Evolutionary conservation across 2,797 vertebrate species (phyloP).

Genomic region (Gymnothorax reevesii): DNA sequence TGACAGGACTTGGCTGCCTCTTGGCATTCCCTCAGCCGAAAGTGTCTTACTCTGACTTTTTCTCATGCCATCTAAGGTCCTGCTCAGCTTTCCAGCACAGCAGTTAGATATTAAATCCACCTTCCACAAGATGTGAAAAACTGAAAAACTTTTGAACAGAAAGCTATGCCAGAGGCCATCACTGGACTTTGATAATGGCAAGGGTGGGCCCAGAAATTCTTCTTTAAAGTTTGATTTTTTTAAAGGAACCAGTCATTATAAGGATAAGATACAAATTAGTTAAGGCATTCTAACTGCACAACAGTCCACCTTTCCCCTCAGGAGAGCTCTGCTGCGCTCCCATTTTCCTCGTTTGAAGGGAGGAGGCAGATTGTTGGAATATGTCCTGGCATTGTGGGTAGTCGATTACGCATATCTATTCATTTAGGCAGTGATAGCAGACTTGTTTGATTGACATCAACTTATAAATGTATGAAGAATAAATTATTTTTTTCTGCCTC

Average conservation of each 20-base stretch:
- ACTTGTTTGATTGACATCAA: background rate
- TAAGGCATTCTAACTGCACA: background rate
- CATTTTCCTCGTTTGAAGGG: background rate
- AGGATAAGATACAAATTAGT: background rate
- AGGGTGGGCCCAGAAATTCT: background rate
- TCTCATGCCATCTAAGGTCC: background rate
- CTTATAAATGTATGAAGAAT: background rate
- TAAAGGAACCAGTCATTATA: background rate
- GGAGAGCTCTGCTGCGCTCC: background rate
- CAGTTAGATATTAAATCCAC: constrained; percentile 12
- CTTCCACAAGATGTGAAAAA: constrained; percentile 12
- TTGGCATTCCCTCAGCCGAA: background rate
- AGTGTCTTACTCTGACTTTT: background rate
- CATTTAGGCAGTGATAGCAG: background rate
- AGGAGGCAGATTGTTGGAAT: background rate
- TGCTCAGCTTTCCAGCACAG: background rate
- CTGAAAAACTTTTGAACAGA: background rate
- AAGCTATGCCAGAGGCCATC: background rate
- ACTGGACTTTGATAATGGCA: background rate
- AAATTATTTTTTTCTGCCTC: background rate
- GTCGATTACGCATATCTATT: background rate
- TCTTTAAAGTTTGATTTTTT: constrained; percentile 6
- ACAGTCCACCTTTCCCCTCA: background rate
- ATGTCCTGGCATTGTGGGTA: background rate
- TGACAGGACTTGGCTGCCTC: background rate